Evolutionary conservation across 2,113 vertebrate species (phyloP), one percentile per base, ranked within the genome.

Genomic region (Chlamydotis undulata): DNA sequence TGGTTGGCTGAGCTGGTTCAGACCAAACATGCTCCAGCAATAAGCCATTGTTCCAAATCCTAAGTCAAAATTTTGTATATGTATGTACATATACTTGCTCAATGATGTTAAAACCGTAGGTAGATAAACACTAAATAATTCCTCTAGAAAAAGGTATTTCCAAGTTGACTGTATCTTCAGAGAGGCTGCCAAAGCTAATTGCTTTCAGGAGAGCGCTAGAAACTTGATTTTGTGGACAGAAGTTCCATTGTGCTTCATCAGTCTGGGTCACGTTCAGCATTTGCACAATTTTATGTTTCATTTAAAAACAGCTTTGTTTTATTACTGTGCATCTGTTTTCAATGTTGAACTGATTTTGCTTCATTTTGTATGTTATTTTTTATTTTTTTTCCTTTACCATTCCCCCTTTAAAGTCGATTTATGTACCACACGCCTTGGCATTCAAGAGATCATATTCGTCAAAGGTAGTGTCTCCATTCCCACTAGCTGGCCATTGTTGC

Each of bases 391-490:
- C 98, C 90, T 97, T 98, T 96, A 94, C 97, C 97, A 97, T 97
- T 82, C 83, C 97, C 98, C 97, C 95, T 97, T 98, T 98, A 98
- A 99, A 99, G 99, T 99, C 98, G 98, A 97, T 99, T 98, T 99
- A 99, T 98, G 99, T 99, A 95, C 99, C 99, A 98, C 99, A 99
- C 94, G 98, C 99, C 97, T 98, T 99, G 99, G 99, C 99, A 97
- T 99, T 99, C 99, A 99, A 99, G 99, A 99, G 99, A 98, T 99
- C 99, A 92, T 99, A 98, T 74, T 98, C 98, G 98, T 98, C 98
- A 97, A 99, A 99, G 99, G 99, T 99, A 99, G 99, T 98, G 98
- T 99, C 96, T 95, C 93, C 97, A 87, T 98, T 98, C 93, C 97
- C 96, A 80, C 93, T 96, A 91, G 97, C 70, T 96, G 95, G 90